Evolutionary conservation across 2,113 vertebrate species (phyloP).

Genomic region (Charadrius vociferus): DNA sequence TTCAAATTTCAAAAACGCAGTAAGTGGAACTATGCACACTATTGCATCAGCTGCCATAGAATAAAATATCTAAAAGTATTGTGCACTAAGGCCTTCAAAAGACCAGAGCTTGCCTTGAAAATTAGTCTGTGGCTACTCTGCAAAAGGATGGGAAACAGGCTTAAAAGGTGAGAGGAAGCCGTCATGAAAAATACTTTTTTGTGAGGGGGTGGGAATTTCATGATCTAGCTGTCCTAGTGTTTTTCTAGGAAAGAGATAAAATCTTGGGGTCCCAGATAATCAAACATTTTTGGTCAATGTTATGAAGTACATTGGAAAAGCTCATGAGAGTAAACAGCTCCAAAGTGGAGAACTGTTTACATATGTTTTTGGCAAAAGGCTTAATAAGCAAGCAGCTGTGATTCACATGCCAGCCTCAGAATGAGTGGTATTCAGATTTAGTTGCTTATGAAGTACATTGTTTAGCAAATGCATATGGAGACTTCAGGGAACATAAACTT

Average conservation of each 20-base stretch:
- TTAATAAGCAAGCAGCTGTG: background rate
- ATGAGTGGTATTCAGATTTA: background rate
- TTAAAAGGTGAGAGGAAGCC: background rate
- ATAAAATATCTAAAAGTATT: background rate
- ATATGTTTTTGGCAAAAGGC: background rate
- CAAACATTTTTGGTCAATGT: background rate
- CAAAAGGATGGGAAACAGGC: background rate
- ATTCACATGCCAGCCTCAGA: background rate
- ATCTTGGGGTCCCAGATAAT: background rate
- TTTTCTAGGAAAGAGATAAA: background rate
- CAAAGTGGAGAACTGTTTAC: background rate
- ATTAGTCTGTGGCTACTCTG: background rate
- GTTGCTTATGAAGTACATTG: background rate
- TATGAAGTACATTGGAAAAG: background rate
- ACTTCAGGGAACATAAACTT: background rate
- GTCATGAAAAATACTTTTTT: background rate
- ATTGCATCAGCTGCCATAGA: background rate
- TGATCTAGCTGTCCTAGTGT: background rate
- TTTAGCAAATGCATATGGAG: background rate
- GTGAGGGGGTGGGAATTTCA: background rate
- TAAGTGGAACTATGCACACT: background rate
- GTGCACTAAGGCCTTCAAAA: background rate
- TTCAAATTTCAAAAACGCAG: background rate
- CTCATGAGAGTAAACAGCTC: background rate
- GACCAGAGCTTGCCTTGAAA: background rate